Percentiles rank a stretch among this genome's conserved stretches.
phyloP scores from a whole-genome alignment of 2,797 vertebrate genomes.

The Moxostoma hubbsi region DNA sequence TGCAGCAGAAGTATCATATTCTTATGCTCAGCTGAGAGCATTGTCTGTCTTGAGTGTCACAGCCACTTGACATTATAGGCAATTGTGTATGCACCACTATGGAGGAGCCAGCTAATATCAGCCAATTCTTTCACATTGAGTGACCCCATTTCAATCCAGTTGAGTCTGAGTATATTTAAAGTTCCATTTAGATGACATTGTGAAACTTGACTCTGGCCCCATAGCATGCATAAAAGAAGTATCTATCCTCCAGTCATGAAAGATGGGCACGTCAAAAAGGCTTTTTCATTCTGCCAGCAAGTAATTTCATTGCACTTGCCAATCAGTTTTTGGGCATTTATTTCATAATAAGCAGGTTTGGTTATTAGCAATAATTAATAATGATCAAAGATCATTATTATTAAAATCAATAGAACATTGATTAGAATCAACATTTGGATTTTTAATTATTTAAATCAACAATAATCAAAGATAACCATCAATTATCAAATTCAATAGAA shows the following conservation, averaged over 20 bases:
- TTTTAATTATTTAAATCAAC: too few relatives aligned
- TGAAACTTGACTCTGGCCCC: slow-evolving; percentile 42
- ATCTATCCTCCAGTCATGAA: slow-evolving; percentile 38
- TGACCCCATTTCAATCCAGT: slow-evolving; percentile 57
- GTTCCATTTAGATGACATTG: slow-evolving; percentile 59
- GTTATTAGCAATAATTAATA: too few relatives aligned
- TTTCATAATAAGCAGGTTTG: too few relatives aligned
- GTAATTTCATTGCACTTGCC: slow-evolving; percentile 10
- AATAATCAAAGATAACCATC: too few relatives aligned
- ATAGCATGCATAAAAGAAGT: slow-evolving; percentile 12
- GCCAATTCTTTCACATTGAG: slow-evolving; percentile 51
- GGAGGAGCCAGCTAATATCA: slow-evolving; percentile 59
- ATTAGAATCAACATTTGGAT: too few relatives aligned
- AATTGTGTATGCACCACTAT: slow-evolving; percentile 61
- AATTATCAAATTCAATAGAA: too few relatives aligned
- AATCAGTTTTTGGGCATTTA: neutral
- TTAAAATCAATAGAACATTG: too few relatives aligned
- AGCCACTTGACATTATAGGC: slow-evolving; percentile 69
- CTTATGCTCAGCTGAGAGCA: slow-evolving; percentile 55
- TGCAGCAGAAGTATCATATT: slow-evolving; percentile 55
- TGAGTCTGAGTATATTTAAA: slow-evolving; percentile 51
- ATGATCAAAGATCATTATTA: too few relatives aligned
- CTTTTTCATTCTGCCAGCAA: neutral
- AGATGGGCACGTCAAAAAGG: slow-evolving; percentile 9
- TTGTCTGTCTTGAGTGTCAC: slow-evolving; percentile 70